Conservation (phyloP, 2,888 invertebrate species). For the Mythimna vitellina region DNA sequence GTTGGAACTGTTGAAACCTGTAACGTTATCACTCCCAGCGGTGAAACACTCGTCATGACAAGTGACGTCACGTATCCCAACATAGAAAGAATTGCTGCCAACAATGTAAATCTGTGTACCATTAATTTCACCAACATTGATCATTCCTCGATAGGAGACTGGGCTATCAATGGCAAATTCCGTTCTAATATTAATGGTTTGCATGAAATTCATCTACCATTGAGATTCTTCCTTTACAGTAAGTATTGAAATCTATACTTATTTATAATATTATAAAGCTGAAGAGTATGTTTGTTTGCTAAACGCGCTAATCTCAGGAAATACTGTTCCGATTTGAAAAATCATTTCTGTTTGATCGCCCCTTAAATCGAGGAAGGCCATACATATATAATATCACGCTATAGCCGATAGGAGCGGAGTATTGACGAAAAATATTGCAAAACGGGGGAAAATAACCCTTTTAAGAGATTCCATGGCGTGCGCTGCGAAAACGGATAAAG, state of each 20-base stretch:
- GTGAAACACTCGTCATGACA: slow-evolving; percentile 67
- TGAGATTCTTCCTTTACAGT: slow-evolving; percentile 72
- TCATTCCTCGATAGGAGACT: slow-evolving; percentile 65
- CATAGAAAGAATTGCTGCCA: slow-evolving; percentile 60
- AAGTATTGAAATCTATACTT: slow-evolving; percentile 49
- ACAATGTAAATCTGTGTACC: slow-evolving; percentile 59
- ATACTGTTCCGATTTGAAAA: too few relatives aligned
- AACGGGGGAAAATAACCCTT: too few relatives aligned
- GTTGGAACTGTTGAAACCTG: slow-evolving; percentile 61
- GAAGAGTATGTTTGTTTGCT: too few relatives aligned
- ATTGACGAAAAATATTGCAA: too few relatives aligned
- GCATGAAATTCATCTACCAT: slow-evolving; percentile 65
- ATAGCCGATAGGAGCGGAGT: too few relatives aligned
- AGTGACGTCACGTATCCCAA: slow-evolving; percentile 66
- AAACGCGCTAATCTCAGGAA: too few relatives aligned
- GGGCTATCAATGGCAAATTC: slow-evolving; percentile 72
- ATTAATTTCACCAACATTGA: slow-evolving; percentile 70
- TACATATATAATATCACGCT: too few relatives aligned
- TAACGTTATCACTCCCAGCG: slow-evolving; percentile 73
- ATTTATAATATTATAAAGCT: background rate
- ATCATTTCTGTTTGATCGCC: too few relatives aligned
- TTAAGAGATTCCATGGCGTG: too few relatives aligned
- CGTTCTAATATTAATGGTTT: slow-evolving; percentile 40
- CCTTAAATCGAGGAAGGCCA: too few relatives aligned
- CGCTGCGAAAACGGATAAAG: too few relatives aligned